Percentiles rank a stretch among this genome's conserved stretches.
These are phyloP conservation scores for Danio choprae DNA, from an alignment of 2,797 vertebrate genomes.

Conservation along the genomic window DNA sequence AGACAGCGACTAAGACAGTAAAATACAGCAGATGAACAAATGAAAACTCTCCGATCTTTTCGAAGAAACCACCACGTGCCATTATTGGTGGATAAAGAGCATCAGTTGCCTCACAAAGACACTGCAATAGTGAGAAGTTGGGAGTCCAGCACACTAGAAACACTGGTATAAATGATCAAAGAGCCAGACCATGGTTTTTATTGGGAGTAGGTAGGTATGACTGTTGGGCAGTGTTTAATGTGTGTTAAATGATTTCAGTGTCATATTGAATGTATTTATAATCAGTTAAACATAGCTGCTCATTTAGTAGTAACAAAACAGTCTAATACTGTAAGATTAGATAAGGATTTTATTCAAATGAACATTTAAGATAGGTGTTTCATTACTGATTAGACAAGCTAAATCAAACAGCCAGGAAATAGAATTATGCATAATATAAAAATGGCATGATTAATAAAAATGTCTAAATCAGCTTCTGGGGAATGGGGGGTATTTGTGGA, in stretches of 20 bases:
- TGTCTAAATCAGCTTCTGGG: neutral
- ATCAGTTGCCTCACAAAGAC: slow-evolving; percentile 8
- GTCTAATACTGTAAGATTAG: neutral
- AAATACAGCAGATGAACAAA: slow-evolving; percentile 8
- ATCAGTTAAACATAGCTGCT: neutral
- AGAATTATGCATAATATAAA: neutral
- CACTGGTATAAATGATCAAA: neutral
- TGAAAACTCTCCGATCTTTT: neutral
- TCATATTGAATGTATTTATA: slow-evolving; percentile 1
- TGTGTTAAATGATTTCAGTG: slow-evolving; percentile 3
- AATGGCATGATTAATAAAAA: neutral
- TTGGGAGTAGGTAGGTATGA: neutral
- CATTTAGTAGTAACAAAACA: neutral
- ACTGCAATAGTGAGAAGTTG: neutral
- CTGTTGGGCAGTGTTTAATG: neutral
- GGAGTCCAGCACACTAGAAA: neutral
- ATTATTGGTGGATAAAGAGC: neutral
- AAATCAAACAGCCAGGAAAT: neutral
- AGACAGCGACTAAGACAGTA: slow-evolving; percentile 10
- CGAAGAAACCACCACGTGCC: neutral
- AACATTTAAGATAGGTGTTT: neutral
- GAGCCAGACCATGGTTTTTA: slow-evolving; percentile 3
- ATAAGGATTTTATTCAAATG: neutral
- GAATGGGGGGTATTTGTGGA: neutral
- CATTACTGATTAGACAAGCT: neutral